A percentile compares a stretch with the other conserved stretches of the same genome.
Conservation (phyloP, 2,113 vertebrate species). For the Zosterops lateralis region DNA sequence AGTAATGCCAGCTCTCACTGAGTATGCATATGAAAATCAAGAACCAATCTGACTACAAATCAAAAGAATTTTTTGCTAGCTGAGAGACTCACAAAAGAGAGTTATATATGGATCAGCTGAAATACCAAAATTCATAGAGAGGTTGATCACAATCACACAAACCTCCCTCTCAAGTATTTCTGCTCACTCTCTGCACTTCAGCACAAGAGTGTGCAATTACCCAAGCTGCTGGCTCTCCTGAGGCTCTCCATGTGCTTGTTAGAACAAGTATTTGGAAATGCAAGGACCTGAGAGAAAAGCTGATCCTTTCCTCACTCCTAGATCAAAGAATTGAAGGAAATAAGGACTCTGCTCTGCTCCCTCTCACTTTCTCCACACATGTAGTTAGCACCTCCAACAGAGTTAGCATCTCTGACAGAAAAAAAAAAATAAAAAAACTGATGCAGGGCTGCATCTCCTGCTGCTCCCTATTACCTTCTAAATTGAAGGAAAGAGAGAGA, state of each 20-base stretch:
- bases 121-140: neutral
- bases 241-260: neutral
- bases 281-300: neutral
- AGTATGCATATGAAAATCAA: neutral
- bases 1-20: neutral
- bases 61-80: neutral
- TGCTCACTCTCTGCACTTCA: neutral
- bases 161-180: neutral
- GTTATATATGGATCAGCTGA: neutral
- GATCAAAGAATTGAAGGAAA: neutral
- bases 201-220: neutral
- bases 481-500: neutral
- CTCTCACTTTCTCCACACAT: neutral
- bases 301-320: neutral
- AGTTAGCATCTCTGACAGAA: neutral
- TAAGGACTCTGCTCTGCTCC: neutral
- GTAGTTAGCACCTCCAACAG: neutral
- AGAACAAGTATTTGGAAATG: neutral
- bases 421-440: neutral
- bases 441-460: neutral
- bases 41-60: neutral
- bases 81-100: neutral
- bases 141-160: neutral
- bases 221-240: rapidly evolving
- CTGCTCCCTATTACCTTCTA: neutral